Evolutionary conservation across 2,888 invertebrate species (phyloP).

Genomic region (Eulithis testata): DNA sequence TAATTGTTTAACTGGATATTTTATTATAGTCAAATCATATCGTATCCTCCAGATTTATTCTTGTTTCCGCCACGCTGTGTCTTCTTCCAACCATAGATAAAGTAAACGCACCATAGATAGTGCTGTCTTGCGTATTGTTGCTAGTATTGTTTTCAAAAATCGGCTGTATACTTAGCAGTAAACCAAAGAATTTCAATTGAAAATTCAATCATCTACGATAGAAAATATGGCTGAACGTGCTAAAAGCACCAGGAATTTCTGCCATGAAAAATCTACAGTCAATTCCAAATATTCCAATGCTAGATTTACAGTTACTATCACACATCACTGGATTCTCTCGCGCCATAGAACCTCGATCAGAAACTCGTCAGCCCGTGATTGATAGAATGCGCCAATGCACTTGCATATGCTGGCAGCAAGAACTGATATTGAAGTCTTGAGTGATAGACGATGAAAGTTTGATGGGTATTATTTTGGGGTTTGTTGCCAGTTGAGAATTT

Average conservation of each 20-base stretch:
- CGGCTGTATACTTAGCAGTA: too few species aligned
- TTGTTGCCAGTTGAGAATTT: not conserved
- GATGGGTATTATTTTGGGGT: constrained; percentile 21
- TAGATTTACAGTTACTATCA: constrained; percentile 23
- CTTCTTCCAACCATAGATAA: too few species aligned
- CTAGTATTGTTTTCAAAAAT: too few species aligned
- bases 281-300: not conserved
- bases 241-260: not conserved
- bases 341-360: constrained; percentile 65
- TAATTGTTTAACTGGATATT: too few species aligned
- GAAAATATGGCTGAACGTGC: too few species aligned
- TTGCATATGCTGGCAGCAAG: constrained; percentile 40
- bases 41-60: too few species aligned
- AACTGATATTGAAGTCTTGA: constrained; percentile 27
- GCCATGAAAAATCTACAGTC: not conserved
- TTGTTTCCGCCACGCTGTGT: too few species aligned
- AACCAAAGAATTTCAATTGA: too few species aligned
- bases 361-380: constrained; percentile 72
- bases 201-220: too few species aligned
- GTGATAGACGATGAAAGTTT: constrained; percentile 15
- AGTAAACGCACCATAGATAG: too few species aligned
- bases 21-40: too few species aligned
- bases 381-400: constrained; percentile 53
- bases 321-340: constrained; percentile 25
- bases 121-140: too few species aligned